These are phyloP conservation scores for Lasioglossum malachurum DNA, from an alignment of 2,888 invertebrate species.

Conservation along the genomic window DNA sequence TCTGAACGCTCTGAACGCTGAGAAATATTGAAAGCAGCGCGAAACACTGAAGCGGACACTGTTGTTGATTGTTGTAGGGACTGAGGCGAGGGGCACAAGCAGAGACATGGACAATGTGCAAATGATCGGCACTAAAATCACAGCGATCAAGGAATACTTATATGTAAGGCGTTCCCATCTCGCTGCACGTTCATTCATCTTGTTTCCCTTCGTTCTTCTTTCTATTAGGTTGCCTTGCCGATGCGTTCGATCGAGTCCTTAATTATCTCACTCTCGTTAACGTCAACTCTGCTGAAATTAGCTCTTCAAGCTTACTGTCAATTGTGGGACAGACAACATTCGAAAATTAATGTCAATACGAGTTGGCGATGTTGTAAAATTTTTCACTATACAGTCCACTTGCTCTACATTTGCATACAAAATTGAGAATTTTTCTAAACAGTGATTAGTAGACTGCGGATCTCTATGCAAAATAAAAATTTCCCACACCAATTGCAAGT, in stretches of 20 bases:
- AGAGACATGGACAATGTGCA: constrained; percentile 85
- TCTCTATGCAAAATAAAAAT: too few species aligned
- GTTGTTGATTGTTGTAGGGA: constrained; percentile 84
- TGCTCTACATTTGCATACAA: too few species aligned
- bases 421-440: background rate
- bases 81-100: constrained; percentile 82
- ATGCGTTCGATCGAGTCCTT: background rate
- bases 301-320: background rate
- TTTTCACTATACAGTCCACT: too few species aligned
- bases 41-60: constrained; percentile 80
- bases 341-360: too few species aligned
- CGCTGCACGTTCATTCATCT: constrained; percentile 62
- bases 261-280: background rate
- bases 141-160: constrained; percentile 85
- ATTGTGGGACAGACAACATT: too few species aligned
- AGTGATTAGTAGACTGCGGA: too few species aligned
- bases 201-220: constrained; percentile 37
- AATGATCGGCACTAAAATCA: constrained; percentile 85
- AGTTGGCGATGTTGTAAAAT: too few species aligned
- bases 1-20: constrained; percentile 49
- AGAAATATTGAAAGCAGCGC: constrained; percentile 45
- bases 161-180: constrained; percentile 82
- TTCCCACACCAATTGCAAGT: too few species aligned
- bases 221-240: constrained; percentile 9
- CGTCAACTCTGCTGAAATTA: background rate